Conservation (phyloP, 2,797 vertebrate species). For the Myiothlypis coronata region DNA sequence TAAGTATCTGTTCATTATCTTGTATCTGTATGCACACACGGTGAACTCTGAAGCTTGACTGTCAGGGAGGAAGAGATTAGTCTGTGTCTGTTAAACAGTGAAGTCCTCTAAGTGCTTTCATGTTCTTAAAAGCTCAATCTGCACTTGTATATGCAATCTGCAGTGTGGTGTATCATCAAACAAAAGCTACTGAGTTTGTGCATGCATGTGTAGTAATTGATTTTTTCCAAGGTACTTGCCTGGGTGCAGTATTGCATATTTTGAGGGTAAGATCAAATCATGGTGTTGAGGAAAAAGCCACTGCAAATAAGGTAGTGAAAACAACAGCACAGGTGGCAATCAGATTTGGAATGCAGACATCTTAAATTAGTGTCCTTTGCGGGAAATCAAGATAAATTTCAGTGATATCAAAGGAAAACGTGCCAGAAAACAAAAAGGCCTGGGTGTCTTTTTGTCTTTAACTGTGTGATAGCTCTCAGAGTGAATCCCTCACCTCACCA, state of each 20-base stretch:
- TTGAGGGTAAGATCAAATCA: constrained; percentile 5
- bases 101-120: constrained; percentile 45
- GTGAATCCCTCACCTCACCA: neutral
- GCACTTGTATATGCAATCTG: constrained; percentile 12
- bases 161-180: constrained; percentile 16
- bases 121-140: constrained; percentile 48
- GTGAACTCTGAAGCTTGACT: constrained; percentile 28
- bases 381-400: neutral
- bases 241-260: constrained; percentile 18
- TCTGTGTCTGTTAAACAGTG: constrained; percentile 41
- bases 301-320: neutral
- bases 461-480: neutral
- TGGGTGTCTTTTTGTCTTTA: neutral
- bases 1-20: constrained; percentile 60
- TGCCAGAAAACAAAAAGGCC: neutral
- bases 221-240: constrained; percentile 48
- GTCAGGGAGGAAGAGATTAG: constrained; percentile 48
- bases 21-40: constrained; percentile 25
- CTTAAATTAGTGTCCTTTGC: neutral
- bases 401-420: neutral
- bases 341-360: neutral
- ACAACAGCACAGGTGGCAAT: neutral
- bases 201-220: constrained; percentile 60
- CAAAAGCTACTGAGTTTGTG: constrained; percentile 40
- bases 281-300: neutral